These are phyloP conservation scores for Diabrotica undecimpunctata DNA, from an alignment of 1,140 invertebrate genomes.

Conservation along the genomic window DNA sequence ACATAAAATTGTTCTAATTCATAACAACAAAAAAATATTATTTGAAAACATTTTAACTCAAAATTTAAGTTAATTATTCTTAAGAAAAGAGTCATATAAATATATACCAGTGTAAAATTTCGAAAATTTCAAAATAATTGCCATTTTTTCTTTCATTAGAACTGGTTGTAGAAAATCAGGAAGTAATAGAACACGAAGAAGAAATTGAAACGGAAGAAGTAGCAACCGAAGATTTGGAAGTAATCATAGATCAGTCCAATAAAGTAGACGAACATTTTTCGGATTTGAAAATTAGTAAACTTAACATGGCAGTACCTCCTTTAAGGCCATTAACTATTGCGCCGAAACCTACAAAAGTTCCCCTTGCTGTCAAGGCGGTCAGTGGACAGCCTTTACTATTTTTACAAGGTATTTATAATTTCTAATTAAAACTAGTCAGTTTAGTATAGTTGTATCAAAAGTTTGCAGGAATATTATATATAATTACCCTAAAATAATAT, in stretches of 20 bases:
- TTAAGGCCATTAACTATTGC: conserved; percentile 46
- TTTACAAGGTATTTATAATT: conserved; percentile 35
- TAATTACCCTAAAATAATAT: too few relatives aligned
- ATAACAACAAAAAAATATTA: too few relatives aligned
- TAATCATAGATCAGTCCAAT: conserved; percentile 33
- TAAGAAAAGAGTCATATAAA: too few relatives aligned
- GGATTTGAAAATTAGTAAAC: conserved; percentile 34
- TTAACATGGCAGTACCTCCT: conserved; percentile 39
- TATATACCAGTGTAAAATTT: too few relatives aligned
- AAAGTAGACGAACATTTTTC: conserved; percentile 32
- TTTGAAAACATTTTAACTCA: too few relatives aligned
- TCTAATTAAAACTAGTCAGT: too few relatives aligned
- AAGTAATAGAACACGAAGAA: conserved; percentile 35
- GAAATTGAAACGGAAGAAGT: conserved; percentile 38
- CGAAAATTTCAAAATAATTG: too few relatives aligned
- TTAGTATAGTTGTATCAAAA: too few relatives aligned
- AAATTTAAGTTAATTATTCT: too few relatives aligned
- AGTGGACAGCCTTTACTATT: conserved; percentile 32
- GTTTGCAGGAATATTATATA: too few relatives aligned
- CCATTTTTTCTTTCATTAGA: conserved; percentile 3
- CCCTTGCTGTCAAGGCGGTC: conserved; percentile 41
- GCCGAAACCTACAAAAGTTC: conserved; percentile 45
- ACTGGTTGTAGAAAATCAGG: conserved; percentile 29
- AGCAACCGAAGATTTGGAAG: conserved; percentile 36
- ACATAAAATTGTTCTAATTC: too few relatives aligned